phyloP scores from a whole-genome alignment of 1,140 invertebrate genomes.

The Drosophila kepulauana region DNA sequence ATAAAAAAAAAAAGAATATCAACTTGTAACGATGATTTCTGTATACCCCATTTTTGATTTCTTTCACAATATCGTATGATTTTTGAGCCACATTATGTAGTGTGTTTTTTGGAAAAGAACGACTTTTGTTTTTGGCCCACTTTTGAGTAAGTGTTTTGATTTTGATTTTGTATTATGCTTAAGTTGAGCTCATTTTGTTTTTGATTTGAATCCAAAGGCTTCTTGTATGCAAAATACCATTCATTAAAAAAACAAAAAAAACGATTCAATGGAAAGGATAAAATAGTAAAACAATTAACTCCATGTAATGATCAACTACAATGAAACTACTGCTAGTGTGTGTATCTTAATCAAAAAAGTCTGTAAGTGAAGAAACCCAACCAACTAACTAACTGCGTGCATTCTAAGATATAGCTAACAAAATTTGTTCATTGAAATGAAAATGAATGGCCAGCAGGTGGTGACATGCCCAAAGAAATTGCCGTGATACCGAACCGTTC shows the following conservation, averaged over 20 bases:
- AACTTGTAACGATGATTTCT: slow-evolving; percentile 59
- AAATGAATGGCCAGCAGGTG: slow-evolving; percentile 61
- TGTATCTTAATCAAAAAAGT: slow-evolving; percentile 84
- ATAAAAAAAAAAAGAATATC: slow-evolving; percentile 51
- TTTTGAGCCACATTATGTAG: slow-evolving; percentile 65
- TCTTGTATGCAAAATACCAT: slow-evolving; percentile 83
- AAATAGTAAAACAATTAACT: slow-evolving; percentile 55
- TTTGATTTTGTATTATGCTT: slow-evolving; percentile 36
- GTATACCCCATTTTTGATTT: slow-evolving; percentile 61
- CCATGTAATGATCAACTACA: slow-evolving; percentile 44
- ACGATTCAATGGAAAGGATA: slow-evolving; percentile 69
- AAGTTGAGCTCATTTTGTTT: slow-evolving; percentile 51
- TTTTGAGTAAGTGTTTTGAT: slow-evolving; percentile 33
- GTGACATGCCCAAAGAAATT: slow-evolving; percentile 48
- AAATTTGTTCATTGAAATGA: slow-evolving; percentile 19
- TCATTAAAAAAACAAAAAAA: slow-evolving; percentile 43
- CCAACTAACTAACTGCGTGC: slow-evolving; percentile 40
- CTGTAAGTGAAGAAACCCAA: slow-evolving; percentile 69
- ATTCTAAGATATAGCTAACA: slow-evolving; percentile 14
- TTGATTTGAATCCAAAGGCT: slow-evolving; percentile 77
- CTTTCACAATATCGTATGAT: slow-evolving; percentile 20
- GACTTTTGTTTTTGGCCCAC: slow-evolving; percentile 38
- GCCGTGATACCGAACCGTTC: slow-evolving; percentile 41
- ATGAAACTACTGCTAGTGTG: slow-evolving; percentile 63
- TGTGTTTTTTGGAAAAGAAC: slow-evolving; percentile 36